Evolutionary conservation across 2,113 vertebrate genomes (phyloP).

Genomic region (Nyctibius bracteatus): DNA sequence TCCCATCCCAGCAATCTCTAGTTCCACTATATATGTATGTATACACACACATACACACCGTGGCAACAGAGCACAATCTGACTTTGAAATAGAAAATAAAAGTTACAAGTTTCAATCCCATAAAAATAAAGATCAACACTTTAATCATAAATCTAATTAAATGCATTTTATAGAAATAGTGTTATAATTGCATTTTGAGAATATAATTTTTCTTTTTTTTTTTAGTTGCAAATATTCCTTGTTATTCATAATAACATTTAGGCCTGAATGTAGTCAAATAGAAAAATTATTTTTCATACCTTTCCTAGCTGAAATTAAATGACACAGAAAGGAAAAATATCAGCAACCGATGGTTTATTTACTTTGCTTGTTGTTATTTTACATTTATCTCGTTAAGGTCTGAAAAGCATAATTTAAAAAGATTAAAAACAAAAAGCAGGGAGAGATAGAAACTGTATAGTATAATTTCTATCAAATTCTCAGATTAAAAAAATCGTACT

Average conservation of each 20-base stretch:
- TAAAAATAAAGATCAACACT: not conserved
- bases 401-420: not conserved
- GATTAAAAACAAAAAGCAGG: not conserved
- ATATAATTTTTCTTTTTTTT: not conserved
- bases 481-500: not conserved
- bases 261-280: not conserved
- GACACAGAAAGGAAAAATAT: not conserved
- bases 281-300: not conserved
- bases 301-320: not conserved
- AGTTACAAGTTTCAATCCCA: not conserved
- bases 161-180: not conserved
- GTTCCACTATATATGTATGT: not conserved
- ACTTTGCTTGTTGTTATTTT: not conserved
- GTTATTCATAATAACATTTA: not conserved
- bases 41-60: rapidly evolving
- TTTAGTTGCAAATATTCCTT: not conserved
- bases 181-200: not conserved
- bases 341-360: not conserved
- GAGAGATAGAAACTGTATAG: not conserved
- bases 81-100: not conserved
- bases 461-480: not conserved
- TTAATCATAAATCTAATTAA: not conserved
- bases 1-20: not conserved
- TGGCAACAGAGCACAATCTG: not conserved
- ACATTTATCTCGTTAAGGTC: not conserved